Base-by-base conservation (phyloP, 1,140 invertebrate genomes). In the Manduca sexta region DNA sequence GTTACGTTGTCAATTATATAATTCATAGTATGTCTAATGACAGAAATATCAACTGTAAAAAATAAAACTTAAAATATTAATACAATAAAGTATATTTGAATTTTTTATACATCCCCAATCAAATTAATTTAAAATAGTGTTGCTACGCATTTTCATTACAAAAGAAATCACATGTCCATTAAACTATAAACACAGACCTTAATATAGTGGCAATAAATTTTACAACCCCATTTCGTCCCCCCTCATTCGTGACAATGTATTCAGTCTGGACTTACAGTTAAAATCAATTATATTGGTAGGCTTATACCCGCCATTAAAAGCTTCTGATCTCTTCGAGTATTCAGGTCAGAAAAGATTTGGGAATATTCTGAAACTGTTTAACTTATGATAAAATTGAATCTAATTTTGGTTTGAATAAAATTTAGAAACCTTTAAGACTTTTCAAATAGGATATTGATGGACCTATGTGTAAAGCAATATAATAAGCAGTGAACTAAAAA, bases 261-360 rank as follows among this genome's bases (percentile, higher is more conserved):
- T 16, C 18, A 17, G n/a, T 16, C 38, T 40, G 38, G 38, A 40
- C 16, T 40, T 40, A 40, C 38, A 40, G 38, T 40, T 18, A 40
- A 40, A 40, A 40, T 40, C 38, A 40, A 40, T 40, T 40, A 40
- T 40, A 40, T 40, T n/a, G 38, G 38, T 40, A 17, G 38, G 38
- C 38, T 40, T 40, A 40, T 16, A 40, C 38, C 38, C 15, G 38
- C 15, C 38, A 40, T 40, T 40, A 40, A 40, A 40, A 40, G 38
- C 38, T 40, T 18, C 18, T 40, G 38, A 40, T 40, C 38, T 40
- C 38, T 40, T 40, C 18, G 18, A 16, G 38, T 40, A 40, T 40
- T 40, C 38, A 40, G 38, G 38, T 40, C 38, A 16, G 38, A 16
- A 17, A 40, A 40, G 38, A 40, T 40, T 40, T 40, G n/a, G n/a